Base-by-base conservation (phyloP, 2,888 invertebrate species). In the Bombylius major region DNA sequence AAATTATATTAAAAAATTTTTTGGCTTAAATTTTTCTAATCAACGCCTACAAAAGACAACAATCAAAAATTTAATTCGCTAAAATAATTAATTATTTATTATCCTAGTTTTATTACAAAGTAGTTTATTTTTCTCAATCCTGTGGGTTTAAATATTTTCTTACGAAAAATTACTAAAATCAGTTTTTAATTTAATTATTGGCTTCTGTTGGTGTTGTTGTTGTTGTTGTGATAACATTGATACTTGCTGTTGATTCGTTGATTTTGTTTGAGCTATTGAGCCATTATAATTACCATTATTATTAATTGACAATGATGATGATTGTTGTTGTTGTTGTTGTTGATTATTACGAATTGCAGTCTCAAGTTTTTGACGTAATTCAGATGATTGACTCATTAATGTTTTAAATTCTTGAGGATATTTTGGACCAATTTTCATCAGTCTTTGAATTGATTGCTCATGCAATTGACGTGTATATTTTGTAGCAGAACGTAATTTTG, bases 321-420 rank as follows among this genome's bases (percentile, higher is more conserved):
- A 90, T 58, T 77, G 75, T 14, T n/a, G 14, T 72, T 81, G 83
- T 64, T 83, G 83, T 14, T n/a, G 14, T 72, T 81, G 83, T 64
- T 83, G 83, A 67, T 80, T 86, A 54, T 82, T 81, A 63, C 89
- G 83, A 56, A 97, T 83, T 0, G 96, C 95, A 55, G 81, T 81
- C 73, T 96, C 95, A 54, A 98, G 75, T 71, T 89, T 87, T 53
- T 78, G 80, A 61, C 91, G 84, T 56, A 96, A 76, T 56, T 90
- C 87, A 0, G 83, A 78, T 0, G 89, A 87, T 65, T 89, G 87
- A 33, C 85, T 82, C 89, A 97, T 92, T 65, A 97, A 80, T 13
- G 84, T 81, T 68, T 93, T 91, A 74, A 97, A 96, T 71, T 96
- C 93, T 79, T 90, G 86, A 31, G 94, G 93, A 76, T 95, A 90